Base-by-base conservation (phyloP, 2,888 invertebrate genomes). In the Scaptomyza flava region DNA sequence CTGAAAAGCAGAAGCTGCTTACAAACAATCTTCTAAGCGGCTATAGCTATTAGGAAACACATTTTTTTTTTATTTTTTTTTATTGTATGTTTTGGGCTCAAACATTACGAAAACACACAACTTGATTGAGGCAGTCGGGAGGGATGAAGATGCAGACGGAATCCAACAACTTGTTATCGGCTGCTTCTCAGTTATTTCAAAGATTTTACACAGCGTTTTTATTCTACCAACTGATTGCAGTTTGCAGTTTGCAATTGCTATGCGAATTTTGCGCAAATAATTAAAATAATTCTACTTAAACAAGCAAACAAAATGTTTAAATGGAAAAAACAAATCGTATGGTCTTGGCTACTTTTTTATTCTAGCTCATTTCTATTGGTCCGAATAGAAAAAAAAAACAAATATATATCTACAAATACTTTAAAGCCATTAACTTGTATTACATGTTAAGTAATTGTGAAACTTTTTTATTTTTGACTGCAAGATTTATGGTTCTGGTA, bases 241-340 rank as follows among this genome's bases (percentile, higher is more conserved):
- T 34, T 48, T 60, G 68, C 50, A 65, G 73, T 38, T 6, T 7
- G 69, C 67, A 77, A 58, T 66, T 66, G 65, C 71, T 68, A 77
- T 62, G 70, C 68, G 65, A 67, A 59, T 68, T 73, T 65, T 34
- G 41, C 54, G 60, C 69, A 69, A 85, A 80, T 72, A 74, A 74
- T 81, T 72, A 80, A 74, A 81, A 83, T 83, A 83, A 64, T 75
- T 65, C 77, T 80, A 81, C 68, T 70, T 70, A 17, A 70, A 68
- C 57, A 70, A 48, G 53, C 68, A 59, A 67, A 42, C 60, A 67
- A 59, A 65, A 51, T 59, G 62, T 43, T 12, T 6, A 23, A 23
- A 20, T 4, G 56, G 2, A 23, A 23, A 23, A 23, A 23, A 23
- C 2, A 17, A 1, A 41, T 17, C 57, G 48, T 58, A 34, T 7